Conservation (phyloP, 1,140 invertebrate genomes). For the Mycetomoellerius zeteki region DNA sequence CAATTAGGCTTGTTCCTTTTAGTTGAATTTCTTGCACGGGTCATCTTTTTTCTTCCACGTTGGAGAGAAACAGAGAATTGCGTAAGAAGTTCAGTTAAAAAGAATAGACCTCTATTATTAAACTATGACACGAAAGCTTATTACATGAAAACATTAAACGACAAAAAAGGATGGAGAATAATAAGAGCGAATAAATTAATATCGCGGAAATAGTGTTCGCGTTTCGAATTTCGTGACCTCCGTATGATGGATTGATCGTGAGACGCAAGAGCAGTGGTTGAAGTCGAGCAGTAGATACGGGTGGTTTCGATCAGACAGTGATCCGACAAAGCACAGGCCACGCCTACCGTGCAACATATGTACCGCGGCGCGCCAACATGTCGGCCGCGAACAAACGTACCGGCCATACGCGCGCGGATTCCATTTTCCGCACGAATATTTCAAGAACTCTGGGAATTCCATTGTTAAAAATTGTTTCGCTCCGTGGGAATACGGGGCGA, state of each 20-base stretch:
- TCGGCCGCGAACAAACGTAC: conserved; percentile 56
- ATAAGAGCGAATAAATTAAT: background rate
- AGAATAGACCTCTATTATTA: background rate
- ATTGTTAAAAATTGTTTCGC: conserved; percentile 61
- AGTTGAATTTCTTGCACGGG: too few relatives aligned
- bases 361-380: conserved; percentile 53
- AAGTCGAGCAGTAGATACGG: conserved; percentile 57
- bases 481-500: background rate
- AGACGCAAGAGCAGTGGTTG: conserved; percentile 26
- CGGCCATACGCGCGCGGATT: conserved; percentile 38
- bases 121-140: background rate
- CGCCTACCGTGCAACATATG: conserved; percentile 53
- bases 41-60: too few relatives aligned
- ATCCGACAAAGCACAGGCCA: conserved; percentile 61
- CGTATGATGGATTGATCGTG: conserved; percentile 17
- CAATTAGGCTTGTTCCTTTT: too few relatives aligned
- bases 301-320: conserved; percentile 51
- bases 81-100: too few relatives aligned
- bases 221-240: background rate
- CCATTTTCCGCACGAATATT: conserved; percentile 41
- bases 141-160: background rate
- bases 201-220: background rate
- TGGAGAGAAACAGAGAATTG: too few relatives aligned
- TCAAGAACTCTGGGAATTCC: conserved; percentile 50
- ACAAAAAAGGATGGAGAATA: background rate